Percentiles rank a stretch among this genome's conserved stretches.
phyloP scores from a whole-genome alignment of 2,888 invertebrate species.

The Cantharis rustica region DNA sequence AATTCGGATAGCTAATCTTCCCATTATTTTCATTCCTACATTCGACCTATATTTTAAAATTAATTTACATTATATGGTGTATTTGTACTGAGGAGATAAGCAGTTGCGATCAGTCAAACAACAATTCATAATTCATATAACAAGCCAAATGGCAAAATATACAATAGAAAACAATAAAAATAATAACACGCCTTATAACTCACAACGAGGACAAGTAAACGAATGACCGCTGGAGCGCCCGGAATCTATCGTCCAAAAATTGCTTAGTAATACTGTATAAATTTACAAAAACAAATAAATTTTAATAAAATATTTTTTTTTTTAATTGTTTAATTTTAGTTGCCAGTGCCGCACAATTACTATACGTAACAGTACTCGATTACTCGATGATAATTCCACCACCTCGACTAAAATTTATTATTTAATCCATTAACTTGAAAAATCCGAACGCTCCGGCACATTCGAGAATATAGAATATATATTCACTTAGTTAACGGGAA shows the following conservation, averaged over 20 bases:
- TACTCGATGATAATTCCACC: neutral
- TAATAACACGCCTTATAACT: slow-evolving; percentile 53
- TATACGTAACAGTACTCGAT: neutral
- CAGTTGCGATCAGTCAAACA: slow-evolving; percentile 55
- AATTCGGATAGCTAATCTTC: slow-evolving; percentile 43
- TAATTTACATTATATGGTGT: slow-evolving; percentile 53
- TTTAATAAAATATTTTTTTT: neutral
- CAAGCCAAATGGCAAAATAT: slow-evolving; percentile 54
- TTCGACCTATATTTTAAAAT: slow-evolving; percentile 39
- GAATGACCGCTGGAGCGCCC: slow-evolving; percentile 26
- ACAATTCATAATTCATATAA: slow-evolving; percentile 55
- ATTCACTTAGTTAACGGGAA: slow-evolving; percentile 58
- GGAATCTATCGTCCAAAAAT: slow-evolving; percentile 53
- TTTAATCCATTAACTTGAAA: neutral
- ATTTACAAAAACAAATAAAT: neutral
- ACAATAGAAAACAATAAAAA: slow-evolving; percentile 47
- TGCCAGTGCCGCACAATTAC: neutral
- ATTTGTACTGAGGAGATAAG: slow-evolving; percentile 58
- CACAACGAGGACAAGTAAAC: slow-evolving; percentile 44
- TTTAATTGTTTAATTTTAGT: neutral
- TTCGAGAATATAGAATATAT: slow-evolving; percentile 52
- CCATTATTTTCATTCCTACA: slow-evolving; percentile 38
- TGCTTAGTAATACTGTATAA: slow-evolving; percentile 30
- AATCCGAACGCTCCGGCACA: slow-evolving; percentile 24
- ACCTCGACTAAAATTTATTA: slow-evolving; percentile 49